Evolutionary conservation across 2,113 vertebrate species (phyloP).

Genomic region (Talpa occidentalis): DNA sequence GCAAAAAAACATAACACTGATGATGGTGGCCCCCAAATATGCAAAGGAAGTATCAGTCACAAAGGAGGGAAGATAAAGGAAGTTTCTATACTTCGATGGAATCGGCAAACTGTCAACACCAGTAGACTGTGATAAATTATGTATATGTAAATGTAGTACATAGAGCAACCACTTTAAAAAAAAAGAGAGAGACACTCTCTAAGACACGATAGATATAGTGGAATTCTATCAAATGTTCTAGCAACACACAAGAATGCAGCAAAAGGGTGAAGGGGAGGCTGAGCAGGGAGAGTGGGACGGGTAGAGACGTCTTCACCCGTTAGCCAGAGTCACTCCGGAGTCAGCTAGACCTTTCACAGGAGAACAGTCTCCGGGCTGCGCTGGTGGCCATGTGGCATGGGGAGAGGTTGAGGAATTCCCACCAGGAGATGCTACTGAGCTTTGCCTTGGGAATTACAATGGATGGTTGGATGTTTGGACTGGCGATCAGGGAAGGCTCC

Average conservation of each 20-base stretch:
- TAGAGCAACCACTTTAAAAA: not conserved
- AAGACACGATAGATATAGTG: constrained; percentile 49
- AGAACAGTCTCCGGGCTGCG: not conserved
- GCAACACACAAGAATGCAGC: not conserved
- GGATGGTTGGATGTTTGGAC: not conserved
- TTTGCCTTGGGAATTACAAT: not conserved
- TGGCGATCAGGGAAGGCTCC: not conserved
- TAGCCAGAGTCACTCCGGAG: not conserved
- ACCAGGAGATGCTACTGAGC: not conserved
- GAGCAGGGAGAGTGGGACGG: no score
- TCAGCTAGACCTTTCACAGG: not conserved
- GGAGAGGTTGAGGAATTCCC: rapidly evolving
- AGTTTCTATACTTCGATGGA: constrained; percentile 14
- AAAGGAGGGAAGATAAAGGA: not conserved
- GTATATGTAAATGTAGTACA: not conserved
- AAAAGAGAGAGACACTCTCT: not conserved
- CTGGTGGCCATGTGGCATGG: not conserved
- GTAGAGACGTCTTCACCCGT: not conserved
- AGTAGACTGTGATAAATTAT: constrained; percentile 8
- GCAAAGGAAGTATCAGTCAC: not conserved
- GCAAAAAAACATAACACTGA: not conserved
- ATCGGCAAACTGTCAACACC: constrained; percentile 30
- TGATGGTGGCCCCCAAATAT: not conserved
- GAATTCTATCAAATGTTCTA: constrained; percentile 37
- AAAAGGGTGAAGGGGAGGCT: not conserved